phyloP scores from a whole-genome alignment of 2,797 vertebrate genomes.

The Lepilemur septentrionalis region DNA sequence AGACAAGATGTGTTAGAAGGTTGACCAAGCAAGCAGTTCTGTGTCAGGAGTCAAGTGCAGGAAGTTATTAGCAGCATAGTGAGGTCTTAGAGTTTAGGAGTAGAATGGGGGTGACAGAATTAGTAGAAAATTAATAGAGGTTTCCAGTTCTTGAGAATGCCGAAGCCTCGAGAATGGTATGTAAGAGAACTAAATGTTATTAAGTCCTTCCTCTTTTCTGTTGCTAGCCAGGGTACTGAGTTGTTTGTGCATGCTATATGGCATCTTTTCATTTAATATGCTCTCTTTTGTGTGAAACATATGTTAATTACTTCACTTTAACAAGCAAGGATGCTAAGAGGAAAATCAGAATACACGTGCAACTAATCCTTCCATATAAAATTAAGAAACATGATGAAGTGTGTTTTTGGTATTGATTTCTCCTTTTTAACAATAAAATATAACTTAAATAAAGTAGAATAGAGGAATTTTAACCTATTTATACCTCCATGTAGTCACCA shows the following conservation, averaged over 20 bases:
- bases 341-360: neutral
- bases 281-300: neutral
- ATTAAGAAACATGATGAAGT: neutral
- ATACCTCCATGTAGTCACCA: neutral
- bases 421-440: neutral
- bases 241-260: fast-evolving
- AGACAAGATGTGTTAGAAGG: neutral
- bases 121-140: neutral
- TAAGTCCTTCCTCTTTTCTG: neutral
- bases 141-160: neutral
- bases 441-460: neutral
- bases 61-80: neutral
- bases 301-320: neutral
- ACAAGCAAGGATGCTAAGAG: neutral
- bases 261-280: neutral
- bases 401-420: neutral
- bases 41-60: neutral
- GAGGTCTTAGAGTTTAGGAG: neutral
- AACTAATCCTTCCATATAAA: neutral
- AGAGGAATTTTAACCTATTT: neutral
- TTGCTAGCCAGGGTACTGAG: neutral
- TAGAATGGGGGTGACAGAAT: neutral
- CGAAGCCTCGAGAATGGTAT: neutral
- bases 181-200: neutral
- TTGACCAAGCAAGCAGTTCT: neutral